A percentile compares a stretch with the other conserved stretches of the same genome.
phyloP scores from a whole-genome alignment of 2,888 invertebrate species.

The Eilema griseolum region DNA sequence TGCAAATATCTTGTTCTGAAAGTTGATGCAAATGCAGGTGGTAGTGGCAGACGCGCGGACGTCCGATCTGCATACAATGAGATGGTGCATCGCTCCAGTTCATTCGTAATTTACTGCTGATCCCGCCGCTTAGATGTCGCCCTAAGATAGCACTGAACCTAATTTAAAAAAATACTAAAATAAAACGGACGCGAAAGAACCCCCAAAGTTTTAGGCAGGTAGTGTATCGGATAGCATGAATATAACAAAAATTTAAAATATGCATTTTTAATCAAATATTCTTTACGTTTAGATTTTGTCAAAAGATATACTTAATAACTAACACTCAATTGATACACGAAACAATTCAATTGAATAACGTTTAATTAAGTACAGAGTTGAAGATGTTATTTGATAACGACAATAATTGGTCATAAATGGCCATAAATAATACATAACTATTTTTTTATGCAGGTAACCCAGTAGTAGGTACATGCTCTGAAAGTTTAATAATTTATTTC shows the following conservation, averaged over 20 bases:
- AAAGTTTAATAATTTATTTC: not conserved
- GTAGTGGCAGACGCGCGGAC: constrained; percentile 62
- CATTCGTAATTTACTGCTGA: constrained; percentile 78
- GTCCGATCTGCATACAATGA: constrained; percentile 84
- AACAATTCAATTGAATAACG: not conserved
- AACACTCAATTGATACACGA: not conserved
- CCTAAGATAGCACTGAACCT: constrained; percentile 75
- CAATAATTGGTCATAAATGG: not conserved
- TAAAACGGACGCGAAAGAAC: constrained; percentile 23
- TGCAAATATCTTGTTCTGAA: constrained; percentile 74
- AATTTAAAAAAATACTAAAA: constrained; percentile 70
- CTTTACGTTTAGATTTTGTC: not conserved
- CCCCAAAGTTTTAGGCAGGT: not conserved
- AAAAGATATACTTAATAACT: too few relatives aligned
- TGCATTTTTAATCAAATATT: too few relatives aligned
- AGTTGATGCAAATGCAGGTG: constrained; percentile 78
- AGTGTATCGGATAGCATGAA: not conserved
- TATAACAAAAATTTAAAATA: too few relatives aligned
- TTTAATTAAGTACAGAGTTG: not conserved
- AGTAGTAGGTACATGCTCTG: not conserved
- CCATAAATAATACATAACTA: not conserved
- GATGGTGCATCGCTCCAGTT: constrained; percentile 74
- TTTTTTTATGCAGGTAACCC: not conserved
- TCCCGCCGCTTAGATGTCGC: constrained; percentile 78
- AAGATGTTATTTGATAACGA: constrained; percentile 1